Base-by-base conservation (phyloP, 1,140 invertebrate species). In the Drosophila triauraria region DNA sequence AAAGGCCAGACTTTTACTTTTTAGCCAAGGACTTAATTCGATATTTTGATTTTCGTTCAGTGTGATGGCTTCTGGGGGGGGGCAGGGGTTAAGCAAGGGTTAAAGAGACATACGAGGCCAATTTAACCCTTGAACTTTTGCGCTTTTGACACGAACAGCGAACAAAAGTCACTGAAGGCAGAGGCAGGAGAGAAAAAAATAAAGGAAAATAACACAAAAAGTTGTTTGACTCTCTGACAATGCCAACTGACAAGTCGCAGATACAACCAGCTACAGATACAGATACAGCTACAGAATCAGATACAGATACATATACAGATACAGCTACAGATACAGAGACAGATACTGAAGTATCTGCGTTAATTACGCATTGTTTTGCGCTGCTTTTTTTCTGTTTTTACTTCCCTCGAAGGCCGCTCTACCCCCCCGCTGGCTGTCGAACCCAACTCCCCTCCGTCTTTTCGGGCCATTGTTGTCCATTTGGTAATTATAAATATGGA, bases 401-500 rank as follows among this genome's bases (percentile, higher is more conserved):
- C 44, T 56, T 32, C 40, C 20, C 20, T 20, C 20, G 20, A 20
- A 20, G 20, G 20, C 20, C 20, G 20, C 20, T 20, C 20, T 20
- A 20, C 20, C 20, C 20, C 15, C 15, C 43, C 27, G 5, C 38
- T 46, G 70, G 32, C 69, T 75, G 71, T 75, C 63, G 67, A 74
- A 72, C 70, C 70, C 58, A 72, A 74, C 70, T 72, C 69, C 68
- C 47, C 56, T 17, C 27, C 3, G 17, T 20, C 69, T 56, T 38
- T 58, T 23, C 30, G 64, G 51, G 32, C 51, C 62, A 80, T 84
- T 88, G 80, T 83, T 87, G 83, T 74, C 83, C 84, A 87, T 87
- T 87, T 87, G 85, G 85, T 87, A 87, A 87, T 87, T 87, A 87
- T 88, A 87, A 87, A 87, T 88, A 77, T 78, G 82, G 53, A 82